Evolutionary conservation across 2,797 vertebrate species (phyloP), one percentile per base, ranked within the genome.

Genomic region (Acipenser ruthenus): DNA sequence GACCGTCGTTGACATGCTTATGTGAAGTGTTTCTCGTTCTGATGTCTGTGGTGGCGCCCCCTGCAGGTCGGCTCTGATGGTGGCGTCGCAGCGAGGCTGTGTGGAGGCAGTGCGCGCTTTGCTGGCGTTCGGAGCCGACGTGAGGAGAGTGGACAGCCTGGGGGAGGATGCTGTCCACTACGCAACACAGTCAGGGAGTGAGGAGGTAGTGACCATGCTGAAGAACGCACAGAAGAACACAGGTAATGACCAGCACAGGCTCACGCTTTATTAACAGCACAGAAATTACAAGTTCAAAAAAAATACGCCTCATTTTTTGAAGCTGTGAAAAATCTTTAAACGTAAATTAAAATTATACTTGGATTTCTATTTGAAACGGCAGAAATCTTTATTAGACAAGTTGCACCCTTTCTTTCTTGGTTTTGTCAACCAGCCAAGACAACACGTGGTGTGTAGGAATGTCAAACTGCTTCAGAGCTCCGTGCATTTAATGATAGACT

Each of bases 31-130:
- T 53, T 53, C 2, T 8, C 3, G 8, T 53, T 8, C 8, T 12
- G 8, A 8, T 6, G 8, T 53, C 11, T 12, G 8, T 12, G 8
- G 11, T 12, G 8, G 8, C 12, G 11, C 55, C 12, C 7, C 2
- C 12, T 58, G 6, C 12, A 89, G 88, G 66, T 87, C 87, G 0
- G 86, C 88, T 0, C 72, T 89, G 73, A 70, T 70, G 7, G 72
- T 89, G 68, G 85, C 86, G n/a, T 78, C 80, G 4, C 80, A 84
- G 70, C 80, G 64, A 0, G 61, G 79, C 49, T 82, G 81, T 1
- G 23, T 70, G 0, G 84, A 88, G 51, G 72, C 68, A 1, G 83
- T 79, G 0, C 76, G 83, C 65, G 72, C 86, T 63, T 82, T 89
- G 50, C 72, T 77, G 67, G 74, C 74, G 48, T 79, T 80, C 0